These are phyloP conservation scores for Troides aeacus DNA, from an alignment of 2,888 invertebrate species.

Conservation along the genomic window DNA sequence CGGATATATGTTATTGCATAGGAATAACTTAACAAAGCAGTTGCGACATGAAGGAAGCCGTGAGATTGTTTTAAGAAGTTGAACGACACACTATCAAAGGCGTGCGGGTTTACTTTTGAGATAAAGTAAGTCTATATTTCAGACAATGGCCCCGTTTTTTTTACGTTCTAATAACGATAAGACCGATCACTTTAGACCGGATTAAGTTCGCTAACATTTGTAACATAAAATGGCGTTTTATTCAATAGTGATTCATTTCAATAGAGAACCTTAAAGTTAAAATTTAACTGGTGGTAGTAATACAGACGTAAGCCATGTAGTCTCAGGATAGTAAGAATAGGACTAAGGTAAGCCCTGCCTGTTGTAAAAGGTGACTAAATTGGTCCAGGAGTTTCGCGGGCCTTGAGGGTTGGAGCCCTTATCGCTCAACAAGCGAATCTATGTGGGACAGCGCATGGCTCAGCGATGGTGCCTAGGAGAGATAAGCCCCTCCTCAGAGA, in stretches of 20 bases:
- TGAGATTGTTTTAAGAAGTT: conserved; percentile 36
- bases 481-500: no score
- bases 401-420: no score
- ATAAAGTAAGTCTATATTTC: conserved; percentile 38
- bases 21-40: conserved; percentile 7
- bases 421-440: no score
- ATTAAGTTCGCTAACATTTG: not conserved
- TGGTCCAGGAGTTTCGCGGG: no score
- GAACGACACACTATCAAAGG: conserved; percentile 45
- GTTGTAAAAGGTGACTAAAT: no score
- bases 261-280: no score
- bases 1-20: not conserved
- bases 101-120: conserved; percentile 36
- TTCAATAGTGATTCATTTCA: not conserved
- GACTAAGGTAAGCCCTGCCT: no score
- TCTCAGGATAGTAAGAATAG: no score
- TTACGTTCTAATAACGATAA: conserved; percentile 31
- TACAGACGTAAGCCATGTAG: no score
- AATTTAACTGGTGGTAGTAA: no score
- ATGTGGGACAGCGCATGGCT: no score
- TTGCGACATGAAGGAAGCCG: conserved; percentile 28
- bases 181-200: conserved; percentile 19
- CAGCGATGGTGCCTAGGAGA: no score
- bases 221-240: conserved; percentile 1
- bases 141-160: conserved; percentile 42